These are phyloP conservation scores for Trichosurus vulpecula DNA, from an alignment of 2,797 vertebrate species.

Conservation along the genomic window DNA sequence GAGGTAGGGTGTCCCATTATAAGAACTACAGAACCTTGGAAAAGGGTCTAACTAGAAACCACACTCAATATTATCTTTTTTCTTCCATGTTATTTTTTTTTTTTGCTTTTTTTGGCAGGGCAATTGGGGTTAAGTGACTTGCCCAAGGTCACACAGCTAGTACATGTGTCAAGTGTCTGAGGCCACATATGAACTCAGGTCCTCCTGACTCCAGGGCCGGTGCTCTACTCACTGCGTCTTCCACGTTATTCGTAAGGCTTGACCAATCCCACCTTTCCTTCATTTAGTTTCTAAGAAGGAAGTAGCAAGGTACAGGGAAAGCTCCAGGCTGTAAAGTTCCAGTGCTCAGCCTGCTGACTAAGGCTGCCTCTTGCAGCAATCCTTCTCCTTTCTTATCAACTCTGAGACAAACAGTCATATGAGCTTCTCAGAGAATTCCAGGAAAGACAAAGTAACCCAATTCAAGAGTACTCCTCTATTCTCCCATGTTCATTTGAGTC, in stretches of 20 bases:
- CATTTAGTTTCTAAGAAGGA: conserved; percentile 43
- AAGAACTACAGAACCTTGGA: not conserved
- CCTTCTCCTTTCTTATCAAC: conserved; percentile 45
- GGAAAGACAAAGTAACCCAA: conserved; percentile 3
- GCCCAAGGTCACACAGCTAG: no score
- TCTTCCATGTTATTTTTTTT: not conserved
- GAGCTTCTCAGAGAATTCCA: conserved; percentile 25
- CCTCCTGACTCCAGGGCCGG: no score
- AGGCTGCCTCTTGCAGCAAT: not conserved
- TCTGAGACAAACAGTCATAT: conserved; percentile 11
- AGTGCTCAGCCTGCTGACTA: conserved; percentile 16
- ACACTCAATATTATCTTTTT: conserved; percentile 5
- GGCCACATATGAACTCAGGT: no score
- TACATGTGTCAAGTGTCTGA: no score
- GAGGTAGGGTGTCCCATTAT: no score
- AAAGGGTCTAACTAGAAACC: not conserved
- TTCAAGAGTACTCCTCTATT: conserved; percentile 8
- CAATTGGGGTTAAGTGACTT: no score
- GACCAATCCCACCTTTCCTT: not conserved
- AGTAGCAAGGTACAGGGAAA: not conserved
- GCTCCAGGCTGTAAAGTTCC: not conserved
- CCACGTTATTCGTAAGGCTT: not conserved
- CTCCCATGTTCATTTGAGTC: conserved; percentile 2
- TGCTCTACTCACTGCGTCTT: no score
- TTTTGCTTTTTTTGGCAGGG: no score